Evolutionary conservation across 1,140 invertebrate genomes (phyloP), one percentile per base, ranked within the genome.

Genomic region (Zophobas morio): DNA sequence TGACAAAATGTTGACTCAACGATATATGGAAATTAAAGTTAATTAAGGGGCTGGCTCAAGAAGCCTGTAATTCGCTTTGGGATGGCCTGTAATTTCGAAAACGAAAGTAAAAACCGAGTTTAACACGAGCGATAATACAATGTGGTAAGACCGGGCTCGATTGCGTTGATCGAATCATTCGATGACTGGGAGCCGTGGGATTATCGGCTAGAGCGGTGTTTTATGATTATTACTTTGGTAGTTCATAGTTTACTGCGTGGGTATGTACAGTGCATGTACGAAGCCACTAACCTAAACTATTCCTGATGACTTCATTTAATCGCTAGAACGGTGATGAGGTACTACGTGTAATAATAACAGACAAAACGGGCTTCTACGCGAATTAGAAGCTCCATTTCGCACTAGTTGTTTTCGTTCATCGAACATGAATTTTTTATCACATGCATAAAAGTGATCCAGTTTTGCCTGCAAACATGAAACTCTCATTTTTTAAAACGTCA

Each of bases 1-100:
- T 66, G 60, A 66, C 60, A 36, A 66, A 66, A 66, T 66, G 60
- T 66, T 66, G 60, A 66, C 39, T 66, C 60, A n/a, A 66, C 60
- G 60, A 66, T 66, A 42, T 66, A 66, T 66, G 60, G 60, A 66
- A 66, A 66, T 66, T 66, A 66, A 66, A 42, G 60, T 39, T 66
- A 66, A 66, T 66, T 66, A 66, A 37, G 42, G 39, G 32, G 6
- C n/a, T 32, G 37, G n/a, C 33, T 42, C 39, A 66, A 42, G 60
- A 35, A 60, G 34, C 5, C 33, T 33, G 34, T 60, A 60, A 60
- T 60, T 60, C 35, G 3, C n/a, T 6, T 20, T 5, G 33, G 37
- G 20, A 42, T 66, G n/a, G 33, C 42, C 60, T 66, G 6, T 66
- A 42, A 66, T 66, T 66, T 66, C 3, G 6, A n/a, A 66, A 66